Conservation (phyloP, 2,797 vertebrate species). For the Clamator glandarius region DNA sequence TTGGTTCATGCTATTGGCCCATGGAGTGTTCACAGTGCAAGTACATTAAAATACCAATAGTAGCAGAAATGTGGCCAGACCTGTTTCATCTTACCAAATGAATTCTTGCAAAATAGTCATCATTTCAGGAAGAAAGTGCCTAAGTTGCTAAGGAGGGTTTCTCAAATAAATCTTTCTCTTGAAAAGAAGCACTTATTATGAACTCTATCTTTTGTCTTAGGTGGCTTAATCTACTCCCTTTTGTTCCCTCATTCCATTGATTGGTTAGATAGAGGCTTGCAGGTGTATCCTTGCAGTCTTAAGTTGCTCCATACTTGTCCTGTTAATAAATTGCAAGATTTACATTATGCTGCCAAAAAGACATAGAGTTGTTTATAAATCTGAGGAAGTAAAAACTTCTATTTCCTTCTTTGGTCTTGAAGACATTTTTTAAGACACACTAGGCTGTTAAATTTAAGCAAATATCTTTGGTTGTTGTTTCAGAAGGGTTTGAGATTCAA, state of each 20-base stretch:
- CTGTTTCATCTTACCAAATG: constrained; percentile 7
- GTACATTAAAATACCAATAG: constrained; percentile 4
- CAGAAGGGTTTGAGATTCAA: background rate
- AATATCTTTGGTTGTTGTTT: background rate
- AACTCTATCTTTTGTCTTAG: background rate
- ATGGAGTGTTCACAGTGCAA: background rate
- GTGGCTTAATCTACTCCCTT: background rate
- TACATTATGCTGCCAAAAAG: background rate
- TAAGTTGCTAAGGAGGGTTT: background rate
- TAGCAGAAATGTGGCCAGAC: constrained; percentile 49
- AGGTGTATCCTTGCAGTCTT: background rate
- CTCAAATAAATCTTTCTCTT: constrained; percentile 8
- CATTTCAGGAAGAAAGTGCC: constrained; percentile 30
- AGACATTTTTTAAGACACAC: background rate
- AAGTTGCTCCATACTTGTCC: background rate
- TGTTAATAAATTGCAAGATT: background rate
- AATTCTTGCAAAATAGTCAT: constrained; percentile 21
- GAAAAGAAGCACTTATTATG: background rate
- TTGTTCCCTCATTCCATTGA: background rate
- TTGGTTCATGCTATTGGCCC: background rate
- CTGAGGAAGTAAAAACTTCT: background rate
- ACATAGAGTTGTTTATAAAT: background rate
- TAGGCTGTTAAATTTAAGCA: background rate
- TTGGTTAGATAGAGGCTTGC: background rate
- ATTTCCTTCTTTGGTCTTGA: background rate